phyloP scores from a whole-genome alignment of 2,113 vertebrate species.

The Phyllostomus discolor region DNA sequence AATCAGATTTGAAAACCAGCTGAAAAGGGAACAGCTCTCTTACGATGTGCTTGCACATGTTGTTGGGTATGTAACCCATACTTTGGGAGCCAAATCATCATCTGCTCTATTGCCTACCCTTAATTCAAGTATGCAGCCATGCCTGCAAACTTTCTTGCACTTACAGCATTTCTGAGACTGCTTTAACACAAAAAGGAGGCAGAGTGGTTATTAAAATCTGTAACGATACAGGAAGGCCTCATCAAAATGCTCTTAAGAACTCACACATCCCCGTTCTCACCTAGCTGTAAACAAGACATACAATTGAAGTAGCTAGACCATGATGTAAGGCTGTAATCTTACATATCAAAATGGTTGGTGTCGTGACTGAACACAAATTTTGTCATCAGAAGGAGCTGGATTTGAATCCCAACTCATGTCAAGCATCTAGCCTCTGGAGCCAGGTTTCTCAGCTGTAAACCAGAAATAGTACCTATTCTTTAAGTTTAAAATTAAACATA shows the following conservation, averaged over 20 bases:
- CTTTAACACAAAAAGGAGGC: not conserved
- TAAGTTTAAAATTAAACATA: slow-evolving; percentile 27
- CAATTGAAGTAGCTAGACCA: not conserved
- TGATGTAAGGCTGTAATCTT: not conserved
- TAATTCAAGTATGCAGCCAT: not conserved
- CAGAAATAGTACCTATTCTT: not conserved
- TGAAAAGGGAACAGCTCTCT: not conserved
- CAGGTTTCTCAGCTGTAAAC: slow-evolving; percentile 20
- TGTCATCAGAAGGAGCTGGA: not conserved
- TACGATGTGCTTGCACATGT: not conserved
- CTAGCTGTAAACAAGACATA: not conserved
- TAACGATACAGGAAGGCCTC: not conserved
- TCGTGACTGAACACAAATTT: not conserved
- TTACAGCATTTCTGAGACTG: not conserved
- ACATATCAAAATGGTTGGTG: not conserved
- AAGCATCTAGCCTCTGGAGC: not conserved
- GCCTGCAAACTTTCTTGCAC: not conserved
- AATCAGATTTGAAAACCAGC: not conserved
- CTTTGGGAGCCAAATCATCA: not conserved
- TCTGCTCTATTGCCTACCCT: not conserved
- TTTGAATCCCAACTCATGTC: not conserved
- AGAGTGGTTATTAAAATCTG: not conserved
- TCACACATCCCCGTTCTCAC: not conserved
- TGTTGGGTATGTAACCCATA: not conserved
- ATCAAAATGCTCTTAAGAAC: not conserved